These are phyloP conservation scores for Pangasius macronema DNA, from an alignment of 2,797 vertebrate species.

Conservation along the genomic window DNA sequence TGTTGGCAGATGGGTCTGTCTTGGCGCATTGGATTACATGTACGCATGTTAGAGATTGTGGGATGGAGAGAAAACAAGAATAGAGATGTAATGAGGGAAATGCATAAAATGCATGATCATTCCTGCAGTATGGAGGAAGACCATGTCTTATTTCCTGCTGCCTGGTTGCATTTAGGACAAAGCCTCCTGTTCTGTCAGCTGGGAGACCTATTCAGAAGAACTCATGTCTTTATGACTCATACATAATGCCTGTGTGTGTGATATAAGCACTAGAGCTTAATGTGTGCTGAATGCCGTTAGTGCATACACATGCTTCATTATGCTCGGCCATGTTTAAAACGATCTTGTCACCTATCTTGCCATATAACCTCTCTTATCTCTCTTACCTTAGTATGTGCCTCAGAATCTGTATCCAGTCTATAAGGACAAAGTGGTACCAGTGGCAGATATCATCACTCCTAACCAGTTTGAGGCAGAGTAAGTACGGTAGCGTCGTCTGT, in stretches of 20 bases:
- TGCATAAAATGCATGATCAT: background rate
- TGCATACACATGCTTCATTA: background rate
- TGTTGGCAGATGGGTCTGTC: background rate
- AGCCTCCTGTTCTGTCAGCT: constrained; percentile 27
- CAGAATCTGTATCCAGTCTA: constrained; percentile 94
- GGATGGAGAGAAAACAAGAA: constrained; percentile 31
- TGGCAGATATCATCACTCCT: constrained; percentile 96
- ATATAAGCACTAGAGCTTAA: background rate
- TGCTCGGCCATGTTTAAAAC: background rate
- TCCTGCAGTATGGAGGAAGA: background rate
- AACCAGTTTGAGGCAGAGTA: constrained; percentile 99
- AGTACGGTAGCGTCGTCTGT: constrained; percentile 66
- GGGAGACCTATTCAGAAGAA: constrained; percentile 47
- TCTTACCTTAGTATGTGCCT: constrained; percentile 85
- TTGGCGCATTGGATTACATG: background rate
- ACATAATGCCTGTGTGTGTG: background rate
- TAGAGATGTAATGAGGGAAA: background rate
- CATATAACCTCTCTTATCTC: background rate
- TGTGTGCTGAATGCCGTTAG: background rate
- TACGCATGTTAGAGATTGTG: constrained; percentile 16
- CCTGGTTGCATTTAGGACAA: constrained; percentile 55
- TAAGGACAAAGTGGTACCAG: constrained; percentile 91
- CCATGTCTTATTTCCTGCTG: constrained; percentile 21
- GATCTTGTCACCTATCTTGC: no score
- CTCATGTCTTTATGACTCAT: constrained; percentile 46